phyloP scores from a whole-genome alignment of 2,797 vertebrate species.

The Scomberomorus guttatus region DNA sequence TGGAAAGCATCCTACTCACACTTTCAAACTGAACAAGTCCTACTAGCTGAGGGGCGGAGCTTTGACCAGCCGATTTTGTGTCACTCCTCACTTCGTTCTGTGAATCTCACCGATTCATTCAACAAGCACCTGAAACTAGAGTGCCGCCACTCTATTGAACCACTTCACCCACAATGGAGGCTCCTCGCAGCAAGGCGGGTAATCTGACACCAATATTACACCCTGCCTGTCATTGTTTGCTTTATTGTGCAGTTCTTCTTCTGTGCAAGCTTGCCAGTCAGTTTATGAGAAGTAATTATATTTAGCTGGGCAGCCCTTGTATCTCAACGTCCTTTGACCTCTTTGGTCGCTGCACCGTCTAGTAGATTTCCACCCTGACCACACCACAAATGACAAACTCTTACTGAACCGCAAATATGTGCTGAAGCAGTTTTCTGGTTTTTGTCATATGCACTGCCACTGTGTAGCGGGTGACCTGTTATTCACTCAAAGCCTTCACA shows the following conservation, averaged over 20 bases:
- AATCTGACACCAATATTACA: conserved; percentile 42
- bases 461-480: not conserved
- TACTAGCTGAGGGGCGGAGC: conserved; percentile 47
- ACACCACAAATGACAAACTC: conserved; percentile 63
- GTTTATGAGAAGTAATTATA: conserved; percentile 37
- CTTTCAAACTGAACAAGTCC: conserved; percentile 22
- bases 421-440: conserved; percentile 27
- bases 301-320: conserved; percentile 40
- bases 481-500: not conserved
- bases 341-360: conserved; percentile 24
- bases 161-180: conserved; percentile 2
- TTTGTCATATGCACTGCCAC: conserved; percentile 26
- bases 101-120: conserved; percentile 32
- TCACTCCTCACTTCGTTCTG: conserved; percentile 11
- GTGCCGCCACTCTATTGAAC: not conserved
- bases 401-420: conserved; percentile 65
- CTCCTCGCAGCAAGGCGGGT: conserved; percentile 23
- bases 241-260: conserved; percentile 7
- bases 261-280: not conserved
- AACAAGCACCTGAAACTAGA: conserved; percentile 41
- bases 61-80: conserved; percentile 22
- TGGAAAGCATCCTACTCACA: conserved; percentile 31
- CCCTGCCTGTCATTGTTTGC: conserved; percentile 55
- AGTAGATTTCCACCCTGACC: conserved; percentile 65
- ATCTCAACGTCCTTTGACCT: conserved; percentile 46